A percentile compares a stretch with the other conserved stretches of the same genome.
phyloP scores from a whole-genome alignment of 2,797 vertebrate genomes.

The Acanthornis magna region DNA sequence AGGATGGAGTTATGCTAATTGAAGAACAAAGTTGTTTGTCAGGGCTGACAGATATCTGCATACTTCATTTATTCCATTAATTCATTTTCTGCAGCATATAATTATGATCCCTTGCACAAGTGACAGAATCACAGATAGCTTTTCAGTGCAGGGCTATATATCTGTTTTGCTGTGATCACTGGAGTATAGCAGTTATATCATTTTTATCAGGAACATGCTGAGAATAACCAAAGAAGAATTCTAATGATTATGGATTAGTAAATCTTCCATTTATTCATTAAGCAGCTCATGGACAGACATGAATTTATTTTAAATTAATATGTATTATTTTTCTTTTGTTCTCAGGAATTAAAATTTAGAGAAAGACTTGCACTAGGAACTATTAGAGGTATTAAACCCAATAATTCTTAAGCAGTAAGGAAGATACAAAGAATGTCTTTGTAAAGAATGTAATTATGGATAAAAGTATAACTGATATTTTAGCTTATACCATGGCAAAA shows the following conservation, averaged over 20 bases:
- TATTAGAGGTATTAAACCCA: not conserved
- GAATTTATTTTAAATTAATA: not conserved
- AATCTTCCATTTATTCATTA: conserved; percentile 30
- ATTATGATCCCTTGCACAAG: conserved; percentile 53
- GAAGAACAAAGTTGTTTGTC: conserved; percentile 67
- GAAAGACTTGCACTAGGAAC: not conserved
- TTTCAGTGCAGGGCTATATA: conserved; percentile 3
- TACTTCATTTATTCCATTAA: conserved; percentile 63
- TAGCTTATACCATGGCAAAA: not conserved
- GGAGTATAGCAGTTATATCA: not conserved
- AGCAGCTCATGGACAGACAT: not conserved
- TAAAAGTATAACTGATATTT: not conserved
- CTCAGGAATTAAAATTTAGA: not conserved
- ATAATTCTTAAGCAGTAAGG: not conserved
- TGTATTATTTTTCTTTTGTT: not conserved
- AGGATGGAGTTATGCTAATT: conserved; percentile 68
- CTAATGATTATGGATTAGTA: conserved; percentile 8
- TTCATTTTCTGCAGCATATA: conserved; percentile 57
- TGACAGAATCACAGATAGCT: conserved; percentile 39
- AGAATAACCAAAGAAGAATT: not conserved
- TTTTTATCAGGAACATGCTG: conserved; percentile 16
- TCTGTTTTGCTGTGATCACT: not conserved
- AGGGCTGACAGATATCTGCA: conserved; percentile 57
- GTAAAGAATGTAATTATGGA: not conserved
- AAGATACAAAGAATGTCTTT: not conserved